Evolutionary conservation across 53 echinoderm and acorn worm species (phyloP).

Genomic region (Stichopus horrens): DNA sequence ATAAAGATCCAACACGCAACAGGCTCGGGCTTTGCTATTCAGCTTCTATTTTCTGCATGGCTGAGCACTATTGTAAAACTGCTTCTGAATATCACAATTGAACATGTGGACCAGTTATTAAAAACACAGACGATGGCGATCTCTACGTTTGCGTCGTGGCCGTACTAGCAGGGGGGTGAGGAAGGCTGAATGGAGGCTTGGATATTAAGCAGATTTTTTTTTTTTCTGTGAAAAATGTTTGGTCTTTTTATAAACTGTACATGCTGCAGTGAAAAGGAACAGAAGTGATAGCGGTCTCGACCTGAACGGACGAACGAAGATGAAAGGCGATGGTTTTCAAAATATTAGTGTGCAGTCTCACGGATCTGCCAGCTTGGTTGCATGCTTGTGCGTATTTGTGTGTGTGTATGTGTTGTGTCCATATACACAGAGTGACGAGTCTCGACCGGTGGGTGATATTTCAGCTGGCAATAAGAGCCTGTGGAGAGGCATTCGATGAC

Average conservation of each 20-base stretch:
- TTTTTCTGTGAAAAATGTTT: conserved; percentile 1
- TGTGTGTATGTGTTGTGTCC: neutral
- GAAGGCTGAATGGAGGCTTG: conserved; percentile 15
- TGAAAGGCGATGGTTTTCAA: neutral
- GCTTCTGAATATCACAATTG: conserved; percentile 34
- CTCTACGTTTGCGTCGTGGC: neutral
- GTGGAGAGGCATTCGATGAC: conserved; percentile 29
- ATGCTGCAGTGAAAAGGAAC: conserved; percentile 10
- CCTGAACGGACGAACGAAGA: conserved; percentile 1
- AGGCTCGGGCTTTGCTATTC: conserved; percentile 30
- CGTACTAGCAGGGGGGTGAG: neutral
- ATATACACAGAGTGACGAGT: conserved; percentile 21
- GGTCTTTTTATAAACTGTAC: conserved; percentile 5
- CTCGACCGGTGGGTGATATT: conserved; percentile 4
- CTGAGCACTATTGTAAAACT: conserved; percentile 31
- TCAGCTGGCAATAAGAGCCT: conserved; percentile 14
- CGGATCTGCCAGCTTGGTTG: neutral
- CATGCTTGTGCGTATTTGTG: neutral
- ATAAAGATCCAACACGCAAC: conserved; percentile 35
- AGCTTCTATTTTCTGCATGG: conserved; percentile 41
- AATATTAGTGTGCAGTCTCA: neutral
- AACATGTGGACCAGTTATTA: conserved; percentile 45
- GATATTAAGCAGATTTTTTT: conserved; percentile 36
- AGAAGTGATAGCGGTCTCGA: conserved; percentile 11
- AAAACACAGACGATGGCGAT: neutral